Percentiles rank a stretch among this genome's conserved stretches.
These are phyloP conservation scores for Abrostola triplasia DNA, from an alignment of 2,888 invertebrate genomes.

Conservation along the genomic window DNA sequence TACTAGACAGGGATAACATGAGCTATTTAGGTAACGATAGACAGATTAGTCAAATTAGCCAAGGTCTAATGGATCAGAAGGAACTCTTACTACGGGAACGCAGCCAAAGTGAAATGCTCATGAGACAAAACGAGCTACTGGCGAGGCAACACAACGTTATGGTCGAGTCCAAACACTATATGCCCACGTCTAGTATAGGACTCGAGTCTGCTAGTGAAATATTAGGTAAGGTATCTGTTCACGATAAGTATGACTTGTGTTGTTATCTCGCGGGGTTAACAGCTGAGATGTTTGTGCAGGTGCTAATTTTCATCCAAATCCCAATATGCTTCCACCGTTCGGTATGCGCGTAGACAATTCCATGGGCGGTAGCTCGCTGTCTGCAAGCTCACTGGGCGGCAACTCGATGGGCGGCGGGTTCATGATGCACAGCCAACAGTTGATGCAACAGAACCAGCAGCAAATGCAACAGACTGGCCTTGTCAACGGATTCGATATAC, in stretches of 20 bases:
- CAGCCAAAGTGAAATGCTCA: conserved; percentile 76
- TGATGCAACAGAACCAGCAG: conserved; percentile 66
- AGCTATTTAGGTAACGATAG: conserved; percentile 80
- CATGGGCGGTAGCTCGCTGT: conserved; percentile 57
- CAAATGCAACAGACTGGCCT: conserved; percentile 70
- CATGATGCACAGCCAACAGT: conserved; percentile 76
- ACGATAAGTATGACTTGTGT: conserved; percentile 18
- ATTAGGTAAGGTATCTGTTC: conserved; percentile 76
- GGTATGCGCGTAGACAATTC: conserved; percentile 85
- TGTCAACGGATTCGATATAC: conserved; percentile 79
- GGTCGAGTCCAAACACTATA: conserved; percentile 80
- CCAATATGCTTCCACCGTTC: conserved; percentile 85
- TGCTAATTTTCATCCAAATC: conserved; percentile 86
- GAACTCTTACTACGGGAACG: conserved; percentile 76
- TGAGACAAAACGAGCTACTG: conserved; percentile 81
- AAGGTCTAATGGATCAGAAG: conserved; percentile 77
- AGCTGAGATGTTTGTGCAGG: conserved; percentile 67
- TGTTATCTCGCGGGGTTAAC: conserved; percentile 33
- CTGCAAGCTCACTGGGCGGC: conserved; percentile 43
- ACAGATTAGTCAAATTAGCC: conserved; percentile 80
- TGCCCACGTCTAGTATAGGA: conserved; percentile 81
- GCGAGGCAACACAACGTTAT: conserved; percentile 77
- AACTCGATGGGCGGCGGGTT: conserved; percentile 57
- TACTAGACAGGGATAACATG: conserved; percentile 77
- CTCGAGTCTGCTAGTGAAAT: conserved; percentile 84